Conservation (phyloP, 2,888 invertebrate genomes). For the Aporophyla nigra region DNA sequence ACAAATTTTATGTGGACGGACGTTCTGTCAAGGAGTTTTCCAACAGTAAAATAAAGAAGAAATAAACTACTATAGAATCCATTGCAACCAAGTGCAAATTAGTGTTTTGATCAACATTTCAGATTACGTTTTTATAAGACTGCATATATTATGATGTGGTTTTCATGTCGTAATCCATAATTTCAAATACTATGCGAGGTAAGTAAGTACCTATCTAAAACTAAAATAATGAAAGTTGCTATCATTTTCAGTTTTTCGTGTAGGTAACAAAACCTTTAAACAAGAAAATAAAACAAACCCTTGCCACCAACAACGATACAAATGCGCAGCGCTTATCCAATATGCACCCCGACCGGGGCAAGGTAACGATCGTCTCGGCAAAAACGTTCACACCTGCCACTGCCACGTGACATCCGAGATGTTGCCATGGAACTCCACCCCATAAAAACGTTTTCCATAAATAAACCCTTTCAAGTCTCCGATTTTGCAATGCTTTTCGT, state of each 20-base stretch:
- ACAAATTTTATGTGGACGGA: constrained; percentile 32
- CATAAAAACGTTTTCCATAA: constrained; percentile 57
- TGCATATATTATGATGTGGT: neutral
- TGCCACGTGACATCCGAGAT: constrained; percentile 52
- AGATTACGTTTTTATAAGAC: neutral
- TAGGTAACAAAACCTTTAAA: constrained; percentile 19
- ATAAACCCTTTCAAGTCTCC: constrained; percentile 41
- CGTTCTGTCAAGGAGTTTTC: neutral
- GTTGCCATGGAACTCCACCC: constrained; percentile 37
- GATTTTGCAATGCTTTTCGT: constrained; percentile 41
- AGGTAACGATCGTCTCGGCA: constrained; percentile 52
- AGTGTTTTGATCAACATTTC: neutral
- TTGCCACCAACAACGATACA: constrained; percentile 40
- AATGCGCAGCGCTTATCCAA: constrained; percentile 60
- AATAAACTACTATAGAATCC: neutral
- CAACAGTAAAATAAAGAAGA: neutral
- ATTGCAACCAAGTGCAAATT: neutral
- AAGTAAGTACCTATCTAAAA: neutral
- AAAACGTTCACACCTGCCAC: constrained; percentile 59
- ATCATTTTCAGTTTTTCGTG: constrained; percentile 17
- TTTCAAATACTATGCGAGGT: neutral
- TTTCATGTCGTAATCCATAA: neutral
- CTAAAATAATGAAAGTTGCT: constrained; percentile 13
- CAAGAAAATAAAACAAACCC: constrained; percentile 51
- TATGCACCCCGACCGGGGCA: constrained; percentile 54